phyloP scores from a whole-genome alignment of 2,888 invertebrate genomes.

The Oegoconia quadripuncta region DNA sequence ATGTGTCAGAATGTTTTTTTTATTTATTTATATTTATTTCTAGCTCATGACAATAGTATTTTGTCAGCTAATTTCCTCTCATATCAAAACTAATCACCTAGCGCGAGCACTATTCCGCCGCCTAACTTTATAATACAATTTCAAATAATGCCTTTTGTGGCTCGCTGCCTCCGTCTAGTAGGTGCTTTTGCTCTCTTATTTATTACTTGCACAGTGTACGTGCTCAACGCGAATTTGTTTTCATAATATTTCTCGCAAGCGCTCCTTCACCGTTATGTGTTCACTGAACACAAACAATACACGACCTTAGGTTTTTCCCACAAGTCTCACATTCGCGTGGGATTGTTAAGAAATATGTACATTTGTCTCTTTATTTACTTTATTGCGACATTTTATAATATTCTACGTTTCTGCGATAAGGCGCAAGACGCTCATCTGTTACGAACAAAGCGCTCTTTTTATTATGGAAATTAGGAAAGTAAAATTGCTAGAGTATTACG shows the following conservation, averaged over 20 bases:
- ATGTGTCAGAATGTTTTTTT: too few relatives aligned
- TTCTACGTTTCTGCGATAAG: constrained; percentile 68
- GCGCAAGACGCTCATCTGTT: constrained; percentile 60
- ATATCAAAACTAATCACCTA: constrained; percentile 24
- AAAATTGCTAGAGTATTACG: too few relatives aligned
- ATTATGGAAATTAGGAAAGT: constrained; percentile 45
- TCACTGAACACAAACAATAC: constrained; percentile 28
- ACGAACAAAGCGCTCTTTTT: constrained; percentile 49
- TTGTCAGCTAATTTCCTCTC: constrained; percentile 31
- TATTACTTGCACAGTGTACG: constrained; percentile 74
- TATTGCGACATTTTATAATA: constrained; percentile 76
- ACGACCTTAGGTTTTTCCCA: constrained; percentile 28
- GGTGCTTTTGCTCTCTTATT: constrained; percentile 65
- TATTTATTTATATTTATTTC: constrained; percentile 1
- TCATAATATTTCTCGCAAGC: constrained; percentile 73
- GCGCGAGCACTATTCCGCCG: constrained; percentile 23
- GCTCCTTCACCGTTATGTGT: constrained; percentile 51
- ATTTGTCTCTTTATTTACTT: constrained; percentile 73
- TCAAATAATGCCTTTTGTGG: constrained; percentile 63
- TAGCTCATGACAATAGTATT: constrained; percentile 5
- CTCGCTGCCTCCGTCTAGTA: constrained; percentile 44
- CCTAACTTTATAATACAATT: constrained; percentile 53
- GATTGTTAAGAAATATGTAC: constrained; percentile 38
- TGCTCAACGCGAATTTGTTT: constrained; percentile 77
- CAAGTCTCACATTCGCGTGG: constrained; percentile 36